Evolutionary conservation across 1,140 invertebrate genomes (phyloP), one percentile per base, ranked within the genome.

Genomic region (Drosophila setifemur): DNA sequence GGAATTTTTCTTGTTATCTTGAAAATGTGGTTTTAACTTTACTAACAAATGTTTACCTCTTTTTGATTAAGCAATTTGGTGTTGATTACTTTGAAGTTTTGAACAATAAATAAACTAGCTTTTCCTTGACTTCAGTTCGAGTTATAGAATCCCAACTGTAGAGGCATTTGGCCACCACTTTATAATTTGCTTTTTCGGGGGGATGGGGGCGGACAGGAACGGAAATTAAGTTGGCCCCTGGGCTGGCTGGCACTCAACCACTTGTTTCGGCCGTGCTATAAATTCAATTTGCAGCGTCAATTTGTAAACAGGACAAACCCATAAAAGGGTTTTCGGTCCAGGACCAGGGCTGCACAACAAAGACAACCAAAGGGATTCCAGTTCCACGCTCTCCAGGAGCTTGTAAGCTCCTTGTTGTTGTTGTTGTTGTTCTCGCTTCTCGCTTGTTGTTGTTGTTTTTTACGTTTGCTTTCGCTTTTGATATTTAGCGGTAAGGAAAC

Each of bases 161-260:
- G 8, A 25, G 25, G n/a, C 23, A 43, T 58, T 43, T 58, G 3
- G 52, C 8, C 23, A 19, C n/a, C 19, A 42, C 26, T 31, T 57
- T 57, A 37, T 39, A 28, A 19, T 40, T 37, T 63, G 63, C 31
- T 25, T 40, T 47, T 69, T 44, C 53, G 57, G 57, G n/a, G n/a
- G n/a, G n/a, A n/a, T n/a, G n/a, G n/a, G n/a, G n/a, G n/a, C n/a
- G n/a, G 21, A 75, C 69, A 39, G 54, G 35, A 72, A 53, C 76
- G 76, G 76, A 81, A 81, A 81, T 81, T 79, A 81, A 75, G 54
- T 76, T 74, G 74, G 79, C 71, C 50, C 76, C 76, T 79, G 78
- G 64, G 76, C 76, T 79, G 78, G 64, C 39, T 52, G 43, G 44
- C 64, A 63, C 55, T 70, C 77, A 82, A 76, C 78, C 77, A 82